phyloP scores from a whole-genome alignment of 2,888 invertebrate genomes.

The Drosophila borealis region DNA sequence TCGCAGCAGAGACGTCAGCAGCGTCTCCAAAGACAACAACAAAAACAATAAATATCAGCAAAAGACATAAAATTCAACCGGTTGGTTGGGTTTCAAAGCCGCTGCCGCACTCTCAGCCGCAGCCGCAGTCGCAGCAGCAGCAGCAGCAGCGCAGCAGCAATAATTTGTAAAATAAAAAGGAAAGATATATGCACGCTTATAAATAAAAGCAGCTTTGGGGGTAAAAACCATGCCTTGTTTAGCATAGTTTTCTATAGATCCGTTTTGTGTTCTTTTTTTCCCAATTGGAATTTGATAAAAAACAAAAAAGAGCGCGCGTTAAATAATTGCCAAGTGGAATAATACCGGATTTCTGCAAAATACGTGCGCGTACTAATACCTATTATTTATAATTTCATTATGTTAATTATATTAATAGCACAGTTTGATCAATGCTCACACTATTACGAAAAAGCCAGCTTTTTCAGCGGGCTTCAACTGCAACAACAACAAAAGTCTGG shows the following conservation, averaged over 20 bases:
- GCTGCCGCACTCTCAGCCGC: slow-evolving; percentile 24
- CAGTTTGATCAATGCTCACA: slow-evolving; percentile 16
- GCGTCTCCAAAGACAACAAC: slow-evolving; percentile 29
- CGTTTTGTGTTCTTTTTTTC: slow-evolving; percentile 21
- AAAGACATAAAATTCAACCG: slow-evolving; percentile 77
- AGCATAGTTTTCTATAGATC: slow-evolving; percentile 58
- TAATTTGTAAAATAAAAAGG: slow-evolving; percentile 47
- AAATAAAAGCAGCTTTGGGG: slow-evolving; percentile 37
- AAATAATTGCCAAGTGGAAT: slow-evolving; percentile 46
- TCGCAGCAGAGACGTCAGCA: slow-evolving; percentile 22
- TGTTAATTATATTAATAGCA: slow-evolving; percentile 22
- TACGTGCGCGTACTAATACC: not conserved
- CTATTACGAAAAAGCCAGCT: not conserved
- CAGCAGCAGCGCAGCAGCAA: slow-evolving; percentile 36
- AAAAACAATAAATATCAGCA: slow-evolving; percentile 48
- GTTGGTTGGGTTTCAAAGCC: slow-evolving; percentile 71
- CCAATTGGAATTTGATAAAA: slow-evolving; percentile 5
- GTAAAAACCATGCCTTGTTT: slow-evolving; percentile 36
- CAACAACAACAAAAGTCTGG: not conserved
- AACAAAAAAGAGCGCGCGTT: not conserved
- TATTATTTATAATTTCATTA: slow-evolving; percentile 26
- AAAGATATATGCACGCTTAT: slow-evolving; percentile 32
- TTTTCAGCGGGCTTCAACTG: not conserved
- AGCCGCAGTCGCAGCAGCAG: slow-evolving; percentile 27
- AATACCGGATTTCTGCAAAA: slow-evolving; percentile 45